Evolutionary conservation across 2,888 invertebrate species (phyloP), one percentile per base, ranked within the genome.

Genomic region (Anorthoa munda): DNA sequence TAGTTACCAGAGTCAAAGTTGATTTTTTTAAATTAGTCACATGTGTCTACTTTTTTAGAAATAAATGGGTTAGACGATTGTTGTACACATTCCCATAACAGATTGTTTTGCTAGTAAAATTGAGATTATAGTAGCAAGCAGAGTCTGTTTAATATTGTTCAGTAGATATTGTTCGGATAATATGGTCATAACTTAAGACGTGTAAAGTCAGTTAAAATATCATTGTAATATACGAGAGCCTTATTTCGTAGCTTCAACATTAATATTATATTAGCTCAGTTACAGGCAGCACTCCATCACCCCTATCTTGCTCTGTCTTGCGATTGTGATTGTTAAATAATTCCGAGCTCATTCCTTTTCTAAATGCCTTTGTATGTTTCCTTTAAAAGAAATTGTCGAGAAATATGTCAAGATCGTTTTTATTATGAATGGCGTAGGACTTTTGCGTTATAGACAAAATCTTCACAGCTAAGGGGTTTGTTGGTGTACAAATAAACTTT

Each of bases 301-400:
- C 15, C 56, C n/a, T 45, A 51, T 61, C 53, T 21, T 48, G n/a
- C n/a, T 58, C 26, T 17, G 39, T 50, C 45, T 64, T 53, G 51
- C 23, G 58, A 58, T 59, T 69, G 55, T 61, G 61, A 55, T 59
- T 23, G 61, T 31, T 79, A 50, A 79, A 79, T 76, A 58, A 81
- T 81, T 61, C 79, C 1, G n/a, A 55, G 46, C 17, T 66, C 74
- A 58, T 63, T 65, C 13, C 50, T 45, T 59, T n/a, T 50, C n/a
- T 50, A 31, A 63, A 79, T 59, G 80, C 26, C 13, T 60, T 67
- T 65, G 45, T 61, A 15, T 61, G 61, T 75, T 48, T 2, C 51
- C 15, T 68, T 69, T 77, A 21, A 17, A 56, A 60, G 59, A 7
- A 21, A 53, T n/a, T 15, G 18, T 26, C 18, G 13, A n/a, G 9